Conservation (phyloP, 2,113 vertebrate species). For the Forbesichthys agassizii region DNA sequence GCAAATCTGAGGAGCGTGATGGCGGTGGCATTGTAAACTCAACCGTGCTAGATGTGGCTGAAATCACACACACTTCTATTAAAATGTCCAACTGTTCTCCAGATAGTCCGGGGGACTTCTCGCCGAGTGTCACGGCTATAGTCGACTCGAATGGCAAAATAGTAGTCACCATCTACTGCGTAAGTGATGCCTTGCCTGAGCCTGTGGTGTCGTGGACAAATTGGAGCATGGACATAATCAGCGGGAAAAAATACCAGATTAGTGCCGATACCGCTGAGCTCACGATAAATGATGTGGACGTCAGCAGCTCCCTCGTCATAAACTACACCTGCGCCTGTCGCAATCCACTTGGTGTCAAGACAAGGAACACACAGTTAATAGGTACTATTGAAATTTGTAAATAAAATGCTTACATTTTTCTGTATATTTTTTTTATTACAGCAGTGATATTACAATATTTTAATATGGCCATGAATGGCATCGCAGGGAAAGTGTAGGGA, state of each 20-base stretch:
- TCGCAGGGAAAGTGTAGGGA: no score
- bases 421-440: not conserved
- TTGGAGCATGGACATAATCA: conserved; percentile 36
- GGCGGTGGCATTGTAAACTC: no score
- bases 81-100: not conserved
- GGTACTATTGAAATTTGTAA: conserved; percentile 24
- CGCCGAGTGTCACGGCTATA: conserved; percentile 42
- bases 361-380: conserved; percentile 26
- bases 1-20: no score
- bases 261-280: conserved; percentile 55
- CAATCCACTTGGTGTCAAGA: conserved; percentile 62
- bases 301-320: conserved; percentile 43
- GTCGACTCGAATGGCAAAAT: conserved; percentile 51
- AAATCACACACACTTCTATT: no score
- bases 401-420: not conserved
- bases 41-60: no score
- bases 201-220: conserved; percentile 62
- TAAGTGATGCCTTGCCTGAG: conserved; percentile 50
- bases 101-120: conserved; percentile 56
- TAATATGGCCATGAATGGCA: no score
- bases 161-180: conserved; percentile 56
- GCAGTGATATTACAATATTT: no score
- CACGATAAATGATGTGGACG: conserved; percentile 38
- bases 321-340: conserved; percentile 57
- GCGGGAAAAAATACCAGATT: conserved; percentile 48